Evolutionary conservation across 2,113 vertebrate species (phyloP).

Genomic region (Columba livia): DNA sequence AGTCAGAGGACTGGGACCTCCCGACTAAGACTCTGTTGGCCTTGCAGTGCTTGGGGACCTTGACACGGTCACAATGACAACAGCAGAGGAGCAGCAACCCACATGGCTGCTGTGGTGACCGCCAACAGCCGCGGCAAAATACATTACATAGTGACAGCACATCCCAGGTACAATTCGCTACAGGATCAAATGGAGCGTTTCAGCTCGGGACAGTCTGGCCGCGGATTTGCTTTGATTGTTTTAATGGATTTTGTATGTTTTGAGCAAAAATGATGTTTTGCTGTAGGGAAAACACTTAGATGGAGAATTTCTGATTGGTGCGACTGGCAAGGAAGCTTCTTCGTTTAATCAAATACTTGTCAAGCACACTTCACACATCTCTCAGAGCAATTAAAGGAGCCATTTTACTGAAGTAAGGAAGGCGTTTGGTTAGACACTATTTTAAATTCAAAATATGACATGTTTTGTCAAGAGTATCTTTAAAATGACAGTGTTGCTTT

Average conservation of each 20-base stretch:
- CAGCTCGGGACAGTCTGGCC: background rate
- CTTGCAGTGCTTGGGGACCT: background rate
- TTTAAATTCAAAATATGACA: slow-evolving; percentile 51
- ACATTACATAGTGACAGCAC: background rate
- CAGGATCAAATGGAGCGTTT: background rate
- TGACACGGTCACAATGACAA: rapidly evolving
- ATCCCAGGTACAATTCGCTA: background rate
- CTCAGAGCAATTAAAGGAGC: slow-evolving; percentile 33
- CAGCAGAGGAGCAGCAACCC: background rate
- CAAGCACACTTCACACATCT: background rate
- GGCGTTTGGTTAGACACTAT: background rate
- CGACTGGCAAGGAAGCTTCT: rapidly evolving
- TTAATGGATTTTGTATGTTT: background rate
- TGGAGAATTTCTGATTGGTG: background rate
- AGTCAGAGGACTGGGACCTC: background rate
- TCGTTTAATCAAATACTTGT: slow-evolving; percentile 41
- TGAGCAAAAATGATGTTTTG: background rate
- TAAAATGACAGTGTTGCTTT: slow-evolving; percentile 16
- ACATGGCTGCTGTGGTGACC: rapidly evolving
- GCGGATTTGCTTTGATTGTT: background rate
- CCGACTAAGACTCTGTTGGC: rapidly evolving
- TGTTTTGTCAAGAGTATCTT: slow-evolving; percentile 55
- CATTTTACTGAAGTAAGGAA: background rate
- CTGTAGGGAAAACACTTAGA: background rate
- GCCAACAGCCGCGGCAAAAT: background rate